These are phyloP conservation scores for Parotia lawesii DNA, from an alignment of 2,113 vertebrate genomes.

Conservation along the genomic window DNA sequence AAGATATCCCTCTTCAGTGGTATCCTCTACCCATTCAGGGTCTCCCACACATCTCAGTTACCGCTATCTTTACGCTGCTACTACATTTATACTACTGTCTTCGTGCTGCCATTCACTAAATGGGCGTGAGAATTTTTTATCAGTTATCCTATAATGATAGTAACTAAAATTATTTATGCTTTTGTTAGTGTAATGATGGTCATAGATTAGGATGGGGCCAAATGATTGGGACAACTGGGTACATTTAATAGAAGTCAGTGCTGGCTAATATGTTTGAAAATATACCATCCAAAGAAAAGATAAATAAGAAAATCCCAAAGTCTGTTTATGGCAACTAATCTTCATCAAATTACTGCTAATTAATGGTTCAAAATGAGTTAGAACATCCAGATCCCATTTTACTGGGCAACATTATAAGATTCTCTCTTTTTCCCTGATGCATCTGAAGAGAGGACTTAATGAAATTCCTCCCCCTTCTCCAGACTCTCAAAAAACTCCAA, in stretches of 20 bases:
- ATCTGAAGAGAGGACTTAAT: not conserved
- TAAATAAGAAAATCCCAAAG: not conserved
- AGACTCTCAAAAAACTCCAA: not conserved
- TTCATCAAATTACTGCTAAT: not conserved
- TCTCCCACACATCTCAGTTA: not conserved
- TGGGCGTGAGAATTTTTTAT: not conserved
- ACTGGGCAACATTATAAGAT: not conserved
- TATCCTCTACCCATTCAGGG: not conserved
- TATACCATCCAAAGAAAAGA: not conserved
- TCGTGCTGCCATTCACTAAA: not conserved
- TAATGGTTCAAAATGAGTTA: not conserved
- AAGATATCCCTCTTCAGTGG: not conserved
- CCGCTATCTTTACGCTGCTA: not conserved
- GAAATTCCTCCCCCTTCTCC: not conserved
- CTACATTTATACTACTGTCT: not conserved
- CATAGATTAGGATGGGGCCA: not conserved
- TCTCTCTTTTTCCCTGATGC: not conserved
- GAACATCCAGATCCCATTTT: not conserved
- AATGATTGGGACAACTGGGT: not conserved
- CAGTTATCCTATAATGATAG: not conserved
- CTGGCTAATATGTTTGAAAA: not conserved
- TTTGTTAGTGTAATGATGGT: not conserved
- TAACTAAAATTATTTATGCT: not conserved
- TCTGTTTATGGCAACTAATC: not conserved
- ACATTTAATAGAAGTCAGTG: not conserved